Base-by-base conservation (phyloP, 1,140 invertebrate genomes). In the Calliopsis andreniformis region DNA sequence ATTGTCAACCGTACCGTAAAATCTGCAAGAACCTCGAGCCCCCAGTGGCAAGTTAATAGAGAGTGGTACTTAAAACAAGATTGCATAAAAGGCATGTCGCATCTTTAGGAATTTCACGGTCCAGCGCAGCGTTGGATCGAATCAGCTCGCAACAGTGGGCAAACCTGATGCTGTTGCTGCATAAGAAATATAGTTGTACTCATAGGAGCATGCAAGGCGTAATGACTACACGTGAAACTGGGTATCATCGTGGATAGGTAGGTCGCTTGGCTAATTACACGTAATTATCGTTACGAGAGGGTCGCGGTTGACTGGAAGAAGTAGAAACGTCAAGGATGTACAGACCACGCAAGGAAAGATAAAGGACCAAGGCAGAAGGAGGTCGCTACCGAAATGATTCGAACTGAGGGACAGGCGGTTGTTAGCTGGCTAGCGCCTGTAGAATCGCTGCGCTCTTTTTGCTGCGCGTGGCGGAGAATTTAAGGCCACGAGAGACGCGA, bases 151-250 rank as follows among this genome's bases (percentile, higher is more conserved):
- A 58, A 51, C 79, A 67, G 79, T 85, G 83, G 83, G 82, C 76
- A 82, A 79, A 84, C 71, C 66, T 39, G 63, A 43, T 28, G 70
- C 77, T 85, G 84, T 75, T 76, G 78, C 78, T 80, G 58, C 23
- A 39, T 64, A 80, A 86, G 84, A 86, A 84, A 86, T 85, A 86
- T 86, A 84, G 72, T 86, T 77, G 68, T 82, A 80, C 72, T 68
- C 76, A 80, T 80, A 82, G 77, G 72, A 82, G 62, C 82, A 80
- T 78, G 83, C 80, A 69, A 79, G 66, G 76, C 79, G 62, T 85
- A 84, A 84, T 82, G 80, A 72, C 67, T 80, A 64, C 71, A 79
- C 71, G 77, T 10, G 71, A 84, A 83, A 76, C 49, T 61, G 35
- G 56, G 80, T 83, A 84, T 84, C 71, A 69, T 77, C 81, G 72